Evolutionary conservation across 2,797 vertebrate genomes (phyloP), one percentile per base, ranked within the genome.

Genomic region (Hydrophis major): DNA sequence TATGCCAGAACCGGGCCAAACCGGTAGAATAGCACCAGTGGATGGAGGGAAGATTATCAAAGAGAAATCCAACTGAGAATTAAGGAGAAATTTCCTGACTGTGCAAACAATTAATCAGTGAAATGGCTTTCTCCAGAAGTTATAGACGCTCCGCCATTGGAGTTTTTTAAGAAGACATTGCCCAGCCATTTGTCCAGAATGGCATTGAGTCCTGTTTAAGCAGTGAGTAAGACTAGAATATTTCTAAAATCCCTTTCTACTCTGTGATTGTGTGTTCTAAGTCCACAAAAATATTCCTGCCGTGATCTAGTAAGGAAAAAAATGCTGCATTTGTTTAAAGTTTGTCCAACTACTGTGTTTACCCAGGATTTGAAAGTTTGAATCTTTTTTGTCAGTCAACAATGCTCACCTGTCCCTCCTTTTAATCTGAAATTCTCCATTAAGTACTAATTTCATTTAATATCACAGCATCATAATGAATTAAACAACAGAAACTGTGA

Each of bases 401-500:
- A 88, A 91, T 55, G 22, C 47, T 89, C 47, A 89, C 47, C 66
- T 83, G n/a, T 25, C 56, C 89, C 28, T 90, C 55, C 56, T 83
- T 47, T 86, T 91, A 91, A 93, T 89, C 88, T 56, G 47, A 91
- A 90, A 74, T 90, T 74, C 61, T 66, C 53, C 20, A 22, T 12
- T 18, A 87, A 87, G 32, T 87, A 93, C 37, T 61, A 90, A 69
- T 61, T 90, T 87, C 55, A 87, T 87, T 57, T 28, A 87, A 11
- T 55, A 20, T 74, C 22, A 20, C 28, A 89, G 47, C 61, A 69
- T 12, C 37, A 89, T 86, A 42, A 86, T 11, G 86, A 66, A 66
- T 66, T 66, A 66, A 37, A 18, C 56, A 90, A 60, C 25, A 69
- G 14, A 83, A 55, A 53, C 60, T 88, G 25, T 91, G 37, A 83